phyloP scores from a whole-genome alignment of 2,113 vertebrate genomes.

The Caracal caracal region DNA sequence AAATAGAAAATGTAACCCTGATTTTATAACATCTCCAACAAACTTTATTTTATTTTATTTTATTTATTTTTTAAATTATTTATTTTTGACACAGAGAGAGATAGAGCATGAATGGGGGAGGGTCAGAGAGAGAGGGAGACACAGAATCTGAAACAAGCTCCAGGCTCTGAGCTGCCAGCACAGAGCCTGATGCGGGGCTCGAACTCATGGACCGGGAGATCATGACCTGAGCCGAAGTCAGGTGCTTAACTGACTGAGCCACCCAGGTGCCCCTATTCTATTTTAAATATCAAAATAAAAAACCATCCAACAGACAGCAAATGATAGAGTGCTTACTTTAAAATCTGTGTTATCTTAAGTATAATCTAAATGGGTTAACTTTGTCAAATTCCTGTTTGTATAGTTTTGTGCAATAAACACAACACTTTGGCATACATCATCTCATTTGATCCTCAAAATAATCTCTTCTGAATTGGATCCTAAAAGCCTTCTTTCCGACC shows the following conservation, averaged over 20 bases:
- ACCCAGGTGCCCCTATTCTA: background rate
- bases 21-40: background rate
- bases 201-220: too few relatives aligned
- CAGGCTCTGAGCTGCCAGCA: too few relatives aligned
- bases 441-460: constrained; percentile 44
- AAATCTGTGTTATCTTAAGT: background rate
- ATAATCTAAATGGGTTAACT: constrained; percentile 22
- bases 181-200: too few relatives aligned
- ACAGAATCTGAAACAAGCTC: too few relatives aligned
- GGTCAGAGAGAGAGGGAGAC: too few relatives aligned
- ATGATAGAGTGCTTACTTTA: background rate
- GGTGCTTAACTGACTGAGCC: too few relatives aligned
- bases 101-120: too few relatives aligned
- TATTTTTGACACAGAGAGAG: too few relatives aligned
- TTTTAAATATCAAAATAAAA: constrained; percentile 55
- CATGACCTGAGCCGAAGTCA: too few relatives aligned
- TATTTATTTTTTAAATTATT: too few relatives aligned
- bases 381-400: constrained; percentile 23
- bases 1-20: background rate
- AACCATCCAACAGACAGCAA: background rate
- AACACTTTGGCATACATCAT: background rate
- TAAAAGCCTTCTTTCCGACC: background rate
- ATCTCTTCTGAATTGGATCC: background rate
- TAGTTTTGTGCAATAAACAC: background rate
- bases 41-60: constrained; percentile 29